Evolutionary conservation across 1,140 invertebrate genomes (phyloP), one percentile per base, ranked within the genome.

Genomic region (Ridgeia piscesae): DNA sequence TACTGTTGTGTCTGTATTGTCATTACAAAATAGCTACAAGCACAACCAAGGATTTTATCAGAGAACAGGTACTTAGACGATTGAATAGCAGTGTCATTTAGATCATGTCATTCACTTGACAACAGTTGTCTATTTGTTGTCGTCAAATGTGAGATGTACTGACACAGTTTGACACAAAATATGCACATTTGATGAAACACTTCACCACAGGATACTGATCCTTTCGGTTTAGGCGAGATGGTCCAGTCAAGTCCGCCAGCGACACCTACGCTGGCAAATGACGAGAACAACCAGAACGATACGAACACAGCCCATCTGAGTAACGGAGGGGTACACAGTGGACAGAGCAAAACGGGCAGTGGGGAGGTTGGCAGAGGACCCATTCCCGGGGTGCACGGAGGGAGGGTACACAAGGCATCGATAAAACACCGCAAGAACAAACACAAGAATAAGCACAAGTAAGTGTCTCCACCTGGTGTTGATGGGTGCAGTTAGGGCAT

Each of bases 361-460:
- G 42, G 91, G 34, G 42, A 91, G 33, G 34, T 21, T 8, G 91
- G 42, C 42, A 11, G 58, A 17, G 34, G 34, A 33, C 88, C 88
- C 33, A 27, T 88, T 9, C 33, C 48, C 8, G 58, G 50, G 33
- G 58, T 34, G n/a, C 88, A 48, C 17, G 50, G 48, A 88, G 91
- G 91, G 33, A 92, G 88, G 48, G 48, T 92, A 34, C 33, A 92
- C 11, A 92, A 92, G 48, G 33, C 33, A 17, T 35, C 91, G 4
- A 48, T 33, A 34, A 89, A 42, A 21, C 91, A 89, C 88, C 34
- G 50, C 34, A 91, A 91, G 50, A 92, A 92, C 88, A 92, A 92
- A 89, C 91, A 92, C 88, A 92, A 92, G 88, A 92, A 77, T 89
- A 92, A 92, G 88, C 91, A 92, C 91, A 92, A 92, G 91, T 92